Evolutionary conservation across 2,113 vertebrate species (phyloP), one percentile per base, ranked within the genome.

Genomic region (Hippocampus guttulatus): DNA sequence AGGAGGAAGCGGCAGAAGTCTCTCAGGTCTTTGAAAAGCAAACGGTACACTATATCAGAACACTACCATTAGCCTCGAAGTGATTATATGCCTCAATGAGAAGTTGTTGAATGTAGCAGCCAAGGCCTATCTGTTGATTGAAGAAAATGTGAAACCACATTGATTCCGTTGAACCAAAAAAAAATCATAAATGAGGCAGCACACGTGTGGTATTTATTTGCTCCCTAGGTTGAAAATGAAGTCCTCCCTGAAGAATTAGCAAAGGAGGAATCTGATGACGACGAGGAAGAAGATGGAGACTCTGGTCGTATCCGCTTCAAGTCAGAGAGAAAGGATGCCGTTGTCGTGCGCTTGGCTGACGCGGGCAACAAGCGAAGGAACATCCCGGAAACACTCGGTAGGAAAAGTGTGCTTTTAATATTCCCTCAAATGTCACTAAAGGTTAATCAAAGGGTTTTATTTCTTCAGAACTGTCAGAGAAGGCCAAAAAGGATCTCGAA

Each of bases 331-430:
- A 99, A 98, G 79, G 96, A 98, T 77, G 92, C 92, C 63, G 94
- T 93, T 0, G 94, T 98, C 69, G 95, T 97, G 78, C 93, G 97
- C 21, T 91, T 98, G 40, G 95, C 94, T 2, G 95, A 98, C 73
- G 91, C 94, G 40, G 92, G 93, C 61, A 93, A 90, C 80, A 96
- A 96, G 84, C 92, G 95, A 72, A 94, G 96, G 83, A 95, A 96
- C 88, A 99, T 99, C 89, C 97, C 97, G 33, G 97, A 98, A 92
- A 99, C 97, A 15, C 89, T 99, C 68, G 97, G 97, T 98, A 84
- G 23, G 62, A 51, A 6, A 30, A 68, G 2, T 20, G 23, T 23
- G 1, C 9, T 40, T 64, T 65, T 14, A n/a, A 68, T 38, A 38
- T 68, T 20, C 45, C 20, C 8, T 33, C 30, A 8, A 51, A 67